Evolutionary conservation across 2,888 invertebrate genomes (phyloP).

Genomic region (Macrophya alboannulata): DNA sequence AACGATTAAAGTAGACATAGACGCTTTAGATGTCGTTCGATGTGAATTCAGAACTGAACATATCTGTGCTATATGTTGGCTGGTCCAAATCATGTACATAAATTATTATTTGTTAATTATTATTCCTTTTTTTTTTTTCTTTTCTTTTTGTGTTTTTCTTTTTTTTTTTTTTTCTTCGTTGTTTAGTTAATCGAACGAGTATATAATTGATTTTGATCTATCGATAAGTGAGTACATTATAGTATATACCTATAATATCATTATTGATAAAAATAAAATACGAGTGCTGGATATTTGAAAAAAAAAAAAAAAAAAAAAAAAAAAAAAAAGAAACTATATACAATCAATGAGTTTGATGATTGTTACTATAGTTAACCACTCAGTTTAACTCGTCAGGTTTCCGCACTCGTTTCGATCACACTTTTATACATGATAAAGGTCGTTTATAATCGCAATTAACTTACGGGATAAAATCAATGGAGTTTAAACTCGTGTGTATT

Average conservation of each 20-base stretch:
- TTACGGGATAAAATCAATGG: constrained; percentile 29
- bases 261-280: neutral
- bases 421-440: constrained; percentile 13
- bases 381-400: neutral
- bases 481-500: constrained; percentile 9
- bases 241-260: neutral
- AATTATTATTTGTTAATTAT: constrained; percentile 49
- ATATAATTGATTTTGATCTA: constrained; percentile 15
- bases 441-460: constrained; percentile 19
- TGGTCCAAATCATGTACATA: constrained; percentile 58
- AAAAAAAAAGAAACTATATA: neutral
- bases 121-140: neutral
- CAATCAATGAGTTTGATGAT: neutral
- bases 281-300: constrained; percentile 33
- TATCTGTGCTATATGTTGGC: constrained; percentile 57
- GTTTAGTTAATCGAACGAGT: constrained; percentile 20
- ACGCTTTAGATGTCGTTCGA: constrained; percentile 50
- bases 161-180: neutral
- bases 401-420: constrained; percentile 21
- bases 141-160: neutral
- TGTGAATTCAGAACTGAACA: constrained; percentile 56
- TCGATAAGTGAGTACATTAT: neutral
- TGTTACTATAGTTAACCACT: neutral
- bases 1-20: neutral
- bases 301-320: neutral